Evolutionary conservation across 2,888 invertebrate species (phyloP), one percentile per base, ranked within the genome.

Genomic region (Rotaria sp.): DNA sequence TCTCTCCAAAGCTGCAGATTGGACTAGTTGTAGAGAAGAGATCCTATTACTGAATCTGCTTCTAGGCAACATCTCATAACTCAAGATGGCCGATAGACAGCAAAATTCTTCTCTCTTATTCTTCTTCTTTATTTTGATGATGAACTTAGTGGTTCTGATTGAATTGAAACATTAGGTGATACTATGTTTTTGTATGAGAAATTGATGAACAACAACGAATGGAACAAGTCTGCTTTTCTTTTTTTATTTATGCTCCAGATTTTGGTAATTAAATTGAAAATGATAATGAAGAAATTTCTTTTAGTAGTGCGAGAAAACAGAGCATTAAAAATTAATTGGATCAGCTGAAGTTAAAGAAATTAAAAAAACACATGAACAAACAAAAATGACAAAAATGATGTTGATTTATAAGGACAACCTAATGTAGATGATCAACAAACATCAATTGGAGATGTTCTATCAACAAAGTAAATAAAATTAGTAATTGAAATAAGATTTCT

Each of bases 251-350:
- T 45, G 80, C 45, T 15, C 45, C 80, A 1, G 41, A 45, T 41
- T 80, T 45, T 7, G 80, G 45, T 45, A 45, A 80, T 80, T 45
- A 80, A 1, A 41, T 45, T 80, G 45, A 15, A 45, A 80, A 45
- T 45, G 80, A 80, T 45, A 45, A 41, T 45, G 80, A 45, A 45
- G 80, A 45, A 45, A 80, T 45, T 11, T 80, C 45, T 45, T n/a
- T 80, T 5, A 80, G 80, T 80, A 80, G 80, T n/a, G 67, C 67
- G 4, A 45, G 80, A 80, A 80, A 80, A 45, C 80, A 4, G 80
- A 80, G 45, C 24, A 11, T n/a, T 45, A 80, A 45, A 45, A 5
- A 24, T 11, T 11, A 80, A n/a, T 4, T 45, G 80, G 26, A 80
- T 41, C 80, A 24, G 45, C 24, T 26, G 41, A 75, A 26, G 26